Evolutionary conservation across 2,888 invertebrate genomes (phyloP).

Genomic region (Deroplatys truncata): DNA sequence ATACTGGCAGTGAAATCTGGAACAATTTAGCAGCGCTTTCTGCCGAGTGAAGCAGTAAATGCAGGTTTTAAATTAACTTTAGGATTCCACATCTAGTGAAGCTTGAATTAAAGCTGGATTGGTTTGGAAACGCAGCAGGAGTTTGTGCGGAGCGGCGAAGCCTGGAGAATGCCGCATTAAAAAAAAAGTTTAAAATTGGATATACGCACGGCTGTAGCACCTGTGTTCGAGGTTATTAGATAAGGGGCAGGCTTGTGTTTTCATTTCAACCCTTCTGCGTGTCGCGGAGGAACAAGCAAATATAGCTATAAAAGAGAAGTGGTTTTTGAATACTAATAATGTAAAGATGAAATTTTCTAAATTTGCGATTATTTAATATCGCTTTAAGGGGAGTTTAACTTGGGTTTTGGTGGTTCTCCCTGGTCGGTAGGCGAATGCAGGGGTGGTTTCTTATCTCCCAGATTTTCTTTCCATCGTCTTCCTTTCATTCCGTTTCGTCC

Average conservation of each 20-base stretch:
- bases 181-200: background rate
- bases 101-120: background rate
- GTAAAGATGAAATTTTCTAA: too few relatives aligned
- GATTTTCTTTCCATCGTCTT: too few relatives aligned
- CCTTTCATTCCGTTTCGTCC: too few relatives aligned
- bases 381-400: too few relatives aligned
- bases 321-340: background rate
- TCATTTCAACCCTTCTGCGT: background rate
- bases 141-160: background rate
- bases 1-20: too few relatives aligned
- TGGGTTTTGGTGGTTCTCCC: too few relatives aligned
- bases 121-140: too few relatives aligned
- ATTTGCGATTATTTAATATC: too few relatives aligned
- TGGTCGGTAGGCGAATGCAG: too few relatives aligned
- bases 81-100: background rate
- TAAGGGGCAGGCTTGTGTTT: background rate
- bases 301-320: background rate
- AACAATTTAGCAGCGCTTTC: background rate
- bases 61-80: background rate
- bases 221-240: background rate
- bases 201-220: background rate
- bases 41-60: background rate
- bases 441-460: too few relatives aligned
- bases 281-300: too few relatives aligned
- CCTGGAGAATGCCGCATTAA: background rate